These are phyloP conservation scores for Coregonus clupeaformis DNA, from an alignment of 2,113 vertebrate genomes.

Conservation along the genomic window DNA sequence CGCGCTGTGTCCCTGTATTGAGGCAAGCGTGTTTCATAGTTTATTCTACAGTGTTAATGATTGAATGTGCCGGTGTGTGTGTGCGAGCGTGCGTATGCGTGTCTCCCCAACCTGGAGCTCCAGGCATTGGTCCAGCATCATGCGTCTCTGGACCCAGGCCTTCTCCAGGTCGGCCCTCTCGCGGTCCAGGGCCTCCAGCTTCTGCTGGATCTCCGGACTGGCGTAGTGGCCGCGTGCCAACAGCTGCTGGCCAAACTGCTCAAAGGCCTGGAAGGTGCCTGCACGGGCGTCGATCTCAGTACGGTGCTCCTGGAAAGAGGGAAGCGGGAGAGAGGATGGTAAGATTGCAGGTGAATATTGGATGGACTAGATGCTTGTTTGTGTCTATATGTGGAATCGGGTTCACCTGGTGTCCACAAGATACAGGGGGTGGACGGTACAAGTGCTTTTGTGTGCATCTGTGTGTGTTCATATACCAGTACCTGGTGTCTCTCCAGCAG, in stretches of 20 bases:
- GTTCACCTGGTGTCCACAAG: too few species aligned
- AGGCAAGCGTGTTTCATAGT: too few species aligned
- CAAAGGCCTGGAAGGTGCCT: constrained; percentile 97
- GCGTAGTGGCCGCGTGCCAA: constrained; percentile 92
- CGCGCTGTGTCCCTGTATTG: too few species aligned
- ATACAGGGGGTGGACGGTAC: too few species aligned
- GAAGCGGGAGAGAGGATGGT: not conserved
- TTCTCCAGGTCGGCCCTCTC: constrained; percentile 92
- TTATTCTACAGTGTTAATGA: too few species aligned
- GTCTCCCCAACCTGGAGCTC: constrained; percentile 84
- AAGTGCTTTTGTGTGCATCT: not conserved
- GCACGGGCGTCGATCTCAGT: constrained; percentile 96
- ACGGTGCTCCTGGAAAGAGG: constrained; percentile 86
- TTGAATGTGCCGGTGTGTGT: too few species aligned
- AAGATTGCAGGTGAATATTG: not conserved
- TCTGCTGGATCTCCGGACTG: constrained; percentile 94
- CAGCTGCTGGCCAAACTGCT: constrained; percentile 96
- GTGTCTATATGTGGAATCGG: too few species aligned
- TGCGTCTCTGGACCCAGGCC: constrained; percentile 94
- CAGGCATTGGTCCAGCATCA: constrained; percentile 98
- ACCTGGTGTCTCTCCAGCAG: constrained; percentile 96
- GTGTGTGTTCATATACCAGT: not conserved
- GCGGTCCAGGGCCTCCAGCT: constrained; percentile 86
- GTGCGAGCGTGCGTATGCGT: too few species aligned
- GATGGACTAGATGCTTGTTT: too few species aligned